Percentiles rank a stretch among this genome's conserved stretches.
These are phyloP conservation scores for Siphlonurus alternatus DNA, from an alignment of 2,888 invertebrate genomes.

Conservation along the genomic window DNA sequence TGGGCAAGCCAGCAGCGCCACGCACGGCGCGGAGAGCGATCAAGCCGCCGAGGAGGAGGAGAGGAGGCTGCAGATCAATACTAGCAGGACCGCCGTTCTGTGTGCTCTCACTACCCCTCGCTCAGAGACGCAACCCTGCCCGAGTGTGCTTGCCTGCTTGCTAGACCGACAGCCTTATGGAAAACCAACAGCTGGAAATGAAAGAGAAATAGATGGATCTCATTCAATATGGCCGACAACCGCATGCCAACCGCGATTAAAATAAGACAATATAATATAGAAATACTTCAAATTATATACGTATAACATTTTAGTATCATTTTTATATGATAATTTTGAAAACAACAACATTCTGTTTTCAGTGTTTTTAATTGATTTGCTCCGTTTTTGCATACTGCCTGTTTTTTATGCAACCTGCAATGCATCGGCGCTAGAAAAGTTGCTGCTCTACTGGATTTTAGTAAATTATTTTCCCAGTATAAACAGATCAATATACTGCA, in stretches of 20 bases:
- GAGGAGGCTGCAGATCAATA: neutral
- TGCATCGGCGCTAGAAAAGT: neutral
- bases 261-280: too few species aligned
- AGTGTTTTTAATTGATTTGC: too few species aligned
- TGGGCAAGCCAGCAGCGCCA: neutral
- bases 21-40: neutral
- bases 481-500: too few species aligned
- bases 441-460: too few species aligned
- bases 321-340: too few species aligned
- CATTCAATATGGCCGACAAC: neutral
- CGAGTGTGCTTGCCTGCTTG: neutral
- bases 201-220: neutral
- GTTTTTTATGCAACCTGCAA: neutral
- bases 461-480: too few species aligned
- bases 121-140: neutral
- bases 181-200: neutral
- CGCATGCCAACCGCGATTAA: too few species aligned
- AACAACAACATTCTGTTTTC: too few species aligned
- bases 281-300: too few species aligned
- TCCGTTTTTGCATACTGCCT: too few species aligned
- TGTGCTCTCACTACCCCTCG: neutral
- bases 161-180: neutral
- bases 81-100: neutral
- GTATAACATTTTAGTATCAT: too few species aligned
- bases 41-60: neutral